Evolutionary conservation across 1,140 invertebrate species (phyloP).

Genomic region (Drosophila pachea): DNA sequence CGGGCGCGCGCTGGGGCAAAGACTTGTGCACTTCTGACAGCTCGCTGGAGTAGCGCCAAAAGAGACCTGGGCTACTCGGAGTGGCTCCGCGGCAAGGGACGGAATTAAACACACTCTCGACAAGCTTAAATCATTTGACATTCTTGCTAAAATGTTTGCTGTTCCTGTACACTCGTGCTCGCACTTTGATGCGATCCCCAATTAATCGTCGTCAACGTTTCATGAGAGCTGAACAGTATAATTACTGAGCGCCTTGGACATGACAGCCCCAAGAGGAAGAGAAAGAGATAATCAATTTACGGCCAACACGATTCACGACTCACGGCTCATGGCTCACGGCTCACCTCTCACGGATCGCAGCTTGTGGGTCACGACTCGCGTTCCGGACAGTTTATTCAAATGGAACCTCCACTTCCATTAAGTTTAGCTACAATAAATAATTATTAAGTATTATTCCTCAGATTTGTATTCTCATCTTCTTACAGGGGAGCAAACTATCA

Average conservation of each 20-base stretch:
- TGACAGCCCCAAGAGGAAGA: conserved; percentile 25
- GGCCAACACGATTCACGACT: not conserved
- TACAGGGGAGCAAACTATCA: too few species aligned
- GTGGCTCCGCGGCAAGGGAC: not conserved
- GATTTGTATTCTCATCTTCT: too few species aligned
- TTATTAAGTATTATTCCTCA: too few species aligned
- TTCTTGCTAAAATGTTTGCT: conserved; percentile 27
- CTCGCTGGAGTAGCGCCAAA: conserved; percentile 69
- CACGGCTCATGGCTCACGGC: not conserved
- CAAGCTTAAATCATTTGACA: conserved; percentile 49
- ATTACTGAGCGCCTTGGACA: conserved; percentile 17
- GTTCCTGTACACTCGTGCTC: not conserved
- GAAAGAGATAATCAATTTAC: conserved; percentile 24
- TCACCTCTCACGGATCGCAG: too few species aligned
- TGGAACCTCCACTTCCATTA: too few species aligned
- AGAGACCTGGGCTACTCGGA: conserved; percentile 47
- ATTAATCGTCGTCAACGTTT: conserved; percentile 29
- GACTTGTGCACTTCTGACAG: conserved; percentile 69
- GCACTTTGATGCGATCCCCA: conserved; percentile 24
- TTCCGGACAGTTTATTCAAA: too few species aligned
- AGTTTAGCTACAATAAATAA: too few species aligned
- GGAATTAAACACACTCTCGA: not conserved
- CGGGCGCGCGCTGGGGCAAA: conserved; percentile 32
- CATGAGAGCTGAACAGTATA: not conserved
- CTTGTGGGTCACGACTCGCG: too few species aligned